Evolutionary conservation across 2,113 vertebrate species (phyloP), one percentile per base, ranked within the genome.

Genomic region (Lasiurus cinereus): DNA sequence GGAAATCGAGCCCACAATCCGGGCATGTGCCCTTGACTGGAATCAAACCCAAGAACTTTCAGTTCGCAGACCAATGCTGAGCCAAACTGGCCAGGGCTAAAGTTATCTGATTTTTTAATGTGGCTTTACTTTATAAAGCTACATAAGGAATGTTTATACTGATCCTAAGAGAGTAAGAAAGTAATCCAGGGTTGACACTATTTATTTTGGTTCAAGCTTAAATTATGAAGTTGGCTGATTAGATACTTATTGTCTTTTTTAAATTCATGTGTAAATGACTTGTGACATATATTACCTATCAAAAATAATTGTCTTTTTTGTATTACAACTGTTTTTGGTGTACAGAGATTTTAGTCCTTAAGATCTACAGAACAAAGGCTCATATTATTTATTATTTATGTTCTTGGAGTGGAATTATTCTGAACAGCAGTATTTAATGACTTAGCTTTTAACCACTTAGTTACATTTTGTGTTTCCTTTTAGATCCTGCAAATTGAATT

Each of bases 171-270:
- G 3, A 77, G 3, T 46, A 83, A 9, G 21, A 1, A 83, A 27
- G 80, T 39, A 76, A 46, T 74, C 82, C 7, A 7, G 21, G 1
- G 13, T 19, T 69, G 29, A 64, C 8, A 39, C 88, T 70, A n/a
- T 70, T 92, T 91, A 56, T 46, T 94, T 95, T 84, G 39, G 1
- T 54, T 74, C 9, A 62, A 66, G 0, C 14, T 78, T 89, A 94
- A 93, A 91, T 85, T 22, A 56, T 43, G 19, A 90, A 89, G 59
- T 27, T 19, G 1, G 54, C 5, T 48, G 13, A 82, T 84, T 90
- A 94, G 16, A 70, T 88, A 83, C 33, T 24, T 83, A 54, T 12
- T 83, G 27, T 48, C 92, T 52, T 52, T 31, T 90, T 78, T 76
- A 21, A 19, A 94, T 33, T 83, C 11, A 36, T 43, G 6, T 78